Percentiles rank a stretch among this genome's conserved stretches.
These are phyloP conservation scores for Drosophila paulistorum DNA, from an alignment of 1,140 invertebrate species.

Conservation along the genomic window DNA sequence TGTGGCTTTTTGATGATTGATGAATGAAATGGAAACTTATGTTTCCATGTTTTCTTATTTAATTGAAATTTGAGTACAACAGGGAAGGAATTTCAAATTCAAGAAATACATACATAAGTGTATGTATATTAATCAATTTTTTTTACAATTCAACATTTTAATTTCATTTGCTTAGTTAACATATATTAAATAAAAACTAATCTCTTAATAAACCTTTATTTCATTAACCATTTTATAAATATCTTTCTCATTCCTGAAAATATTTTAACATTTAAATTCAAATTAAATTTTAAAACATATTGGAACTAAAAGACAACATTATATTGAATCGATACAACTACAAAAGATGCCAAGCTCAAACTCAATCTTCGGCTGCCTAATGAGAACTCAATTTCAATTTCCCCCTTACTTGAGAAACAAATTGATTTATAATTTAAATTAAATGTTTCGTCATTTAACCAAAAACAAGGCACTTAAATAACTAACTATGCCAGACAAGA, in stretches of 20 bases:
- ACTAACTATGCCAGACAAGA: conserved; percentile 12
- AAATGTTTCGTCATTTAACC: conserved; percentile 38
- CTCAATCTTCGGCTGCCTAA: background rate
- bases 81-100: no score
- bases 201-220: no score
- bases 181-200: no score
- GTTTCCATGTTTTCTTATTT: background rate
- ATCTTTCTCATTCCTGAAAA: no score
- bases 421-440: conserved; percentile 68
- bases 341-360: background rate
- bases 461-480: conserved; percentile 36
- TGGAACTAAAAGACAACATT: background rate
- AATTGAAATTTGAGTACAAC: no score
- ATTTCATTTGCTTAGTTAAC: no score
- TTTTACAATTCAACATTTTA: no score
- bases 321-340: background rate
- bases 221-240: no score
- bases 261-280: no score
- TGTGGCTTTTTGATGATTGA: conserved; percentile 1
- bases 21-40: background rate
- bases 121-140: no score
- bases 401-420: conserved; percentile 25
- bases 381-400: conserved; percentile 16
- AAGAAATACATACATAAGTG: no score
- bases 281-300: no score